Conservation (phyloP, 2,888 invertebrate species). For the Tenthredo distinguenda region DNA sequence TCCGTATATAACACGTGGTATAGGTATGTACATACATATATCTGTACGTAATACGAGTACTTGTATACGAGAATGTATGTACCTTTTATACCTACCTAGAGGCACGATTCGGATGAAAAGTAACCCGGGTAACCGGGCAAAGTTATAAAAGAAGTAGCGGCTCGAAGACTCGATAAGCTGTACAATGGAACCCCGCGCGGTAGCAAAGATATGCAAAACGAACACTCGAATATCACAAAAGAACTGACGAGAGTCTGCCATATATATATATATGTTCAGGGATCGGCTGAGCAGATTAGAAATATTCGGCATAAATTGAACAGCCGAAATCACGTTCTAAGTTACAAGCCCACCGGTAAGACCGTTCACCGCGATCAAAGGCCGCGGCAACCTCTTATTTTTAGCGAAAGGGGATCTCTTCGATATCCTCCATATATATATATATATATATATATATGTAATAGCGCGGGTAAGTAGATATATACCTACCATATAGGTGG, state of each 20-base stretch:
- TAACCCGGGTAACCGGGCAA: conserved; percentile 19
- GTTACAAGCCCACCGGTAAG: neutral
- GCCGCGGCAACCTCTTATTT: neutral
- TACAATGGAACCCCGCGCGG: neutral
- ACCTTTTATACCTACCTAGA: neutral
- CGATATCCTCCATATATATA: neutral
- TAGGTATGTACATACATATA: neutral
- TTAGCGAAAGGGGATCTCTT: neutral
- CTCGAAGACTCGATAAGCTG: conserved; percentile 27
- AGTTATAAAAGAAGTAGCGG: neutral
- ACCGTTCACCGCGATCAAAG: neutral
- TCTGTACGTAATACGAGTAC: neutral
- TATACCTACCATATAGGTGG: too few species aligned
- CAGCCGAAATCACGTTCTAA: neutral
- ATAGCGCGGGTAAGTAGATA: too few species aligned
- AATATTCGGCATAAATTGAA: neutral
- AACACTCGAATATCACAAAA: neutral
- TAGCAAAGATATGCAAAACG: conserved; percentile 8
- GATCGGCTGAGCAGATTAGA: neutral
- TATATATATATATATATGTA: neutral
- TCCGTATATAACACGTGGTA: neutral
- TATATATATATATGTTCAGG: neutral
- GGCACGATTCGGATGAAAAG: neutral
- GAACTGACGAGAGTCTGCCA: neutral
- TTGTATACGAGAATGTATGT: neutral